Percentiles rank a stretch among this genome's conserved stretches.
Evolutionary conservation across 64 coral and sea anemone species (phyloP).

Genomic region (Porites lutea): DNA sequence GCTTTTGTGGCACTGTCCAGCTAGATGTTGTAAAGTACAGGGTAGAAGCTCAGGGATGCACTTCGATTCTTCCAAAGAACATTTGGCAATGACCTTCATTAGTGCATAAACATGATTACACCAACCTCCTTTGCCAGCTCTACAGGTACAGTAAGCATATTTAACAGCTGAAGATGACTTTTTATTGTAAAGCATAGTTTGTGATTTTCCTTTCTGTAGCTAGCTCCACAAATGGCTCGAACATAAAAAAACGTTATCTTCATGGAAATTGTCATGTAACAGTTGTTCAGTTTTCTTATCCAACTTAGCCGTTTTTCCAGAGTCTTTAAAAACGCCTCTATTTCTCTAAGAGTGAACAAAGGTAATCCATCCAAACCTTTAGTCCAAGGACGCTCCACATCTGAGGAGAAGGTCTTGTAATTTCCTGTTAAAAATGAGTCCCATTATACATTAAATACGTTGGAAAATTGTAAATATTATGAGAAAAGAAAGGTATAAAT

Average conservation of each 20-base stretch:
- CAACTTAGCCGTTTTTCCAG: background rate
- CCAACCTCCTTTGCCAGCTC: too few species aligned
- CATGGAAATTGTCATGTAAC: background rate
- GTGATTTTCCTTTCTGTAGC: background rate
- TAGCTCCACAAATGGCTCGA: background rate
- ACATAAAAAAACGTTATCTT: background rate
- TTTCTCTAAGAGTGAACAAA: slow-evolving; percentile 2
- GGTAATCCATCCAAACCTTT: background rate
- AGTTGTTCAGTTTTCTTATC: background rate
- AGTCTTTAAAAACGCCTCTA: background rate
- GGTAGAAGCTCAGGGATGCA: background rate
- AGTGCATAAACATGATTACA: background rate
- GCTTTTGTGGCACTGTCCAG: too few species aligned
- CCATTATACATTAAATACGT: too few species aligned
- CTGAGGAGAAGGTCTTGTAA: background rate
- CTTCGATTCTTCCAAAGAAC: background rate
- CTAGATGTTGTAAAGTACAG: background rate
- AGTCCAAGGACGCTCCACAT: background rate
- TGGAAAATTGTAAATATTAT: too few species aligned
- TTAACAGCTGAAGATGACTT: too few species aligned
- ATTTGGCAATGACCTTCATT: background rate
- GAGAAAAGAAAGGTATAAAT: too few species aligned
- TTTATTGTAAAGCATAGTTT: background rate
- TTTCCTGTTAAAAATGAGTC: background rate
- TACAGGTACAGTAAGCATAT: too few species aligned